Percentiles rank a stretch among this genome's conserved stretches.
Evolutionary conservation across 2,797 vertebrate genomes (phyloP).

Genomic region (Erpetoichthys calabaricus): DNA sequence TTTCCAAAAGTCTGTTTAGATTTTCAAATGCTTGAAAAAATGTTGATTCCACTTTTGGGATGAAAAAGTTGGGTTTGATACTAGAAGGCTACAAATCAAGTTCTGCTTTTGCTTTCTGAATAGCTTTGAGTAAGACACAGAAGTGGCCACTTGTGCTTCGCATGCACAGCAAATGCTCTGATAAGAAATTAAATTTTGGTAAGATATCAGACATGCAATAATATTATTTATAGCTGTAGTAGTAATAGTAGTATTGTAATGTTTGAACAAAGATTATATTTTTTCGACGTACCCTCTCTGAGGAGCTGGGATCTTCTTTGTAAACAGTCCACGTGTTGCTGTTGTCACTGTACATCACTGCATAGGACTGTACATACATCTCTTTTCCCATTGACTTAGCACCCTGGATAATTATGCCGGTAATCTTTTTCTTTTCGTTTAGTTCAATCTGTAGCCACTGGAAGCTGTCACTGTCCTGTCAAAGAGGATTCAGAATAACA

Average conservation of each 20-base stretch:
- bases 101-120: too few relatives aligned
- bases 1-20: neutral
- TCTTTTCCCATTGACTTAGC: conserved; percentile 55
- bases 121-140: too few relatives aligned
- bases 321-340: conserved; percentile 65
- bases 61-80: too few relatives aligned
- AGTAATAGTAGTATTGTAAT: too few relatives aligned
- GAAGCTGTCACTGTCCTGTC: conserved; percentile 56
- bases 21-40: conserved; percentile 4
- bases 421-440: conserved; percentile 71
- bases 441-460: conserved; percentile 90
- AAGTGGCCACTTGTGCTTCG: too few relatives aligned
- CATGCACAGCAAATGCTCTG: too few relatives aligned
- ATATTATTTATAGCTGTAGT: too few relatives aligned
- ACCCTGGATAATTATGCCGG: conserved; percentile 77
- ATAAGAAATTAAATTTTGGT: too few relatives aligned
- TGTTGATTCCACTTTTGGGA: neutral
- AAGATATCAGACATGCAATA: too few relatives aligned
- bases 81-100: too few relatives aligned
- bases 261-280: too few relatives aligned
- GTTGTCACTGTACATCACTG: conserved; percentile 60
- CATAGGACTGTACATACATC: conserved; percentile 66
- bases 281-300: conserved; percentile 51
- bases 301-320: conserved; percentile 39
- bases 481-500: conserved; percentile 7